Base-by-base conservation (phyloP, 2,888 invertebrate genomes). In the Tetragonula carbonaria region DNA sequence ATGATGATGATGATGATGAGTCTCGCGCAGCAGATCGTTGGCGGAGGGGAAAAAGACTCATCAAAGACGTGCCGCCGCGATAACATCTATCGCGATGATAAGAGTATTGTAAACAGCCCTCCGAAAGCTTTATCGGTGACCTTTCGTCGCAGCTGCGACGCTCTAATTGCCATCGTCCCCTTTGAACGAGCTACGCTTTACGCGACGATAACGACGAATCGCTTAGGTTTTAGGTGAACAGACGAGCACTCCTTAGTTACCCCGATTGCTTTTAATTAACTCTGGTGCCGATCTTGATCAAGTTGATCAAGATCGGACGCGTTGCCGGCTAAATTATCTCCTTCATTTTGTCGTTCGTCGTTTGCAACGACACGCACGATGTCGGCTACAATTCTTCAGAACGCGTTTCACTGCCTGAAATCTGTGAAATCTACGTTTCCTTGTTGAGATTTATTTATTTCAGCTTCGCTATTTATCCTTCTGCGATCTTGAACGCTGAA, bases 61-160 rank as follows among this genome's bases (percentile, higher is more conserved):
- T 80, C 85, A 85, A 85, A 85, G 85, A 71, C 85, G 67, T 0
- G 71, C 83, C 83, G 84, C 74, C 74, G 38, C 59, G 79, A 83
- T 74, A 70, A 62, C 38, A 77, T 83, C 85, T 75, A 72, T 71
- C 66, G 65, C 51, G 79, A 83, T 74, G 74, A 83, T 73, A 18
- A 75, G 70, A 53, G 72, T 66, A 74, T 74, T 74, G 83, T 79
- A 74, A 76, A 85, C 79, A 79, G 68, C 55, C 78, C 72, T 33
- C 28, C 63, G 72, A 84, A 82, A 78, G 71, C 70, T 55, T 78
- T 84, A 78, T 84, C 84, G 74, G 65, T 74, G 85, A 79, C 74
- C 74, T 79, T 51, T 79, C 76, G 62, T 62, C 75, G 51, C 55
- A 45, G 62, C 70, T 57, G 53, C 70, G 70, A 21, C 74, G 63